These are phyloP conservation scores for Lamprotornis superbus DNA, from an alignment of 2,113 vertebrate species.

Conservation along the genomic window DNA sequence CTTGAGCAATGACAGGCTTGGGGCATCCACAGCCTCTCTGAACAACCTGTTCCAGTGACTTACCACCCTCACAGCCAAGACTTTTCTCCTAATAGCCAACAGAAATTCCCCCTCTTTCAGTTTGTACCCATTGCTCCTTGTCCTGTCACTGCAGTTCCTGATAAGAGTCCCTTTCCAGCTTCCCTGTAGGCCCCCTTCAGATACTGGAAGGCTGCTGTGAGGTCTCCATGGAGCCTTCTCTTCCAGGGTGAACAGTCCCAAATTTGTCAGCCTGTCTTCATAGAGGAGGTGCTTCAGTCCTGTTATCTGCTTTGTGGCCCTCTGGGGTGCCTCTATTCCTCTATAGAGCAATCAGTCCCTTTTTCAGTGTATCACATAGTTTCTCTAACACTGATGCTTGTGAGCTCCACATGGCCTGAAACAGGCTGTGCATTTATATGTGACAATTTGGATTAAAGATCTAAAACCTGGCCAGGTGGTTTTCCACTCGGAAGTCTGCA, in stretches of 20 bases:
- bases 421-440: neutral
- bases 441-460: neutral
- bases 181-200: neutral
- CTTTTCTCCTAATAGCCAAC: neutral
- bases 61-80: neutral
- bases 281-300: neutral
- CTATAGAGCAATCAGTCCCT: neutral
- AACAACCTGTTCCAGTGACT: neutral
- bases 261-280: neutral
- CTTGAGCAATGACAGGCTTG: neutral
- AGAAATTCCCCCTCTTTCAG: neutral
- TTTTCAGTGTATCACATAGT: neutral
- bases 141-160: no score
- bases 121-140: neutral
- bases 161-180: neutral
- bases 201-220: neutral
- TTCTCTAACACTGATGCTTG: neutral
- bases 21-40: neutral
- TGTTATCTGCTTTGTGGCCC: neutral
- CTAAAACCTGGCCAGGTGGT: neutral
- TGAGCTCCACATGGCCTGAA: neutral
- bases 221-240: neutral
- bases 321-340: neutral
- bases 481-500: constrained; percentile 36
- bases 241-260: neutral